phyloP scores from a whole-genome alignment of 2,797 vertebrate genomes.

The Microhierax caerulescens region DNA sequence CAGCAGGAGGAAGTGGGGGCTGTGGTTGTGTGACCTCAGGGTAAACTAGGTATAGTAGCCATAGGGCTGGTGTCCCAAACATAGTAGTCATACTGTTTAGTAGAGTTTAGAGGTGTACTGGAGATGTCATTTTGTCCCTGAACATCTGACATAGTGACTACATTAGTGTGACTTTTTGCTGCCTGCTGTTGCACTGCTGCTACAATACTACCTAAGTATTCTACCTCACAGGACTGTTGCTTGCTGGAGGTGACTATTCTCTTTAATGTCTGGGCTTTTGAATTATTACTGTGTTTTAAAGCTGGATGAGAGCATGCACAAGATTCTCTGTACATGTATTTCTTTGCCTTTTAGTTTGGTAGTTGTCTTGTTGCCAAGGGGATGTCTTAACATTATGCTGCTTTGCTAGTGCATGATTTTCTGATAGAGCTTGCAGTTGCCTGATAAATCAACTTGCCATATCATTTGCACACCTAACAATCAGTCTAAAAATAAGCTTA shows the following conservation, averaged over 20 bases:
- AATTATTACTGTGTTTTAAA: background rate
- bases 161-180: background rate
- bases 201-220: background rate
- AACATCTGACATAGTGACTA: background rate
- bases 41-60: background rate
- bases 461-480: constrained; percentile 9
- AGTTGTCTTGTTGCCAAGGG: background rate
- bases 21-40: background rate
- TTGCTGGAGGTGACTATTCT: background rate
- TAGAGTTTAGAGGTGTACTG: background rate
- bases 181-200: background rate
- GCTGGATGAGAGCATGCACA: background rate
- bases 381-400: background rate
- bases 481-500: constrained; percentile 20
- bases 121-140: background rate
- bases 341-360: background rate
- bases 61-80: background rate
- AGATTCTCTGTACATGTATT: background rate
- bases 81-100: background rate
- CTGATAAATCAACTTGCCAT: background rate
- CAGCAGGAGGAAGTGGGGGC: background rate
- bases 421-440: background rate
- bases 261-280: background rate
- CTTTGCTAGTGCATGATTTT: background rate
- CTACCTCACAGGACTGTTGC: background rate